phyloP scores from a whole-genome alignment of 2,888 invertebrate genomes.

The Phortica okadai region DNA sequence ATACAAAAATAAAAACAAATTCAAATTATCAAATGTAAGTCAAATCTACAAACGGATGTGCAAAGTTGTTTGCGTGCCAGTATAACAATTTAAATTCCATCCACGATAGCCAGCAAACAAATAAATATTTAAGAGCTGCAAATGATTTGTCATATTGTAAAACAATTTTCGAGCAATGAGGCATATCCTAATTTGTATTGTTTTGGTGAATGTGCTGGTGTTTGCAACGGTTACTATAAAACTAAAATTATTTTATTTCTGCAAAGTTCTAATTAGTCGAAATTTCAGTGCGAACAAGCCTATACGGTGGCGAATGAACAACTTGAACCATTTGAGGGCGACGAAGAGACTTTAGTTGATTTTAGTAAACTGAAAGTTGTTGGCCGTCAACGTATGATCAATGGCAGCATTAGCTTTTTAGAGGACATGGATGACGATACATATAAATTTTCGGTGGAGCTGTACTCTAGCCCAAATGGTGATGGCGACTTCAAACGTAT shows the following conservation, averaged over 20 bases:
- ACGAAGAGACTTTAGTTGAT: slow-evolving; percentile 58
- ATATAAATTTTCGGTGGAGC: slow-evolving; percentile 60
- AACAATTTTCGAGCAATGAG: slow-evolving; percentile 3
- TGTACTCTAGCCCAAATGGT: slow-evolving; percentile 63
- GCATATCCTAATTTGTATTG: background rate
- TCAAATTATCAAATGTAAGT: background rate
- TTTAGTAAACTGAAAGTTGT: slow-evolving; percentile 52
- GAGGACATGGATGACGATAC: slow-evolving; percentile 64
- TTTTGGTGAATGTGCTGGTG: slow-evolving; percentile 38
- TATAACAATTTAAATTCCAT: background rate
- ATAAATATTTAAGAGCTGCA: background rate
- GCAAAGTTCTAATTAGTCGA: background rate
- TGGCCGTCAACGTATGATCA: slow-evolving; percentile 61
- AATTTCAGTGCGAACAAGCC: slow-evolving; percentile 54
- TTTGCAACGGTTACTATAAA: slow-evolving; percentile 14
- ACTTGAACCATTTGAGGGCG: slow-evolving; percentile 60
- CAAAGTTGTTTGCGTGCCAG: background rate
- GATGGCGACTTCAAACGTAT: slow-evolving; percentile 65
- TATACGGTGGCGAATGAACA: slow-evolving; percentile 63
- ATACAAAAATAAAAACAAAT: background rate
- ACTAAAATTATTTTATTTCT: background rate
- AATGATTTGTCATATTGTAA: background rate
- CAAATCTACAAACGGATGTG: background rate
- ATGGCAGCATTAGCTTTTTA: slow-evolving; percentile 58
- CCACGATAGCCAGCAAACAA: background rate